Evolutionary conservation across 2,113 vertebrate genomes (phyloP).

Genomic region (Rhinolophus ferrumequinum): DNA sequence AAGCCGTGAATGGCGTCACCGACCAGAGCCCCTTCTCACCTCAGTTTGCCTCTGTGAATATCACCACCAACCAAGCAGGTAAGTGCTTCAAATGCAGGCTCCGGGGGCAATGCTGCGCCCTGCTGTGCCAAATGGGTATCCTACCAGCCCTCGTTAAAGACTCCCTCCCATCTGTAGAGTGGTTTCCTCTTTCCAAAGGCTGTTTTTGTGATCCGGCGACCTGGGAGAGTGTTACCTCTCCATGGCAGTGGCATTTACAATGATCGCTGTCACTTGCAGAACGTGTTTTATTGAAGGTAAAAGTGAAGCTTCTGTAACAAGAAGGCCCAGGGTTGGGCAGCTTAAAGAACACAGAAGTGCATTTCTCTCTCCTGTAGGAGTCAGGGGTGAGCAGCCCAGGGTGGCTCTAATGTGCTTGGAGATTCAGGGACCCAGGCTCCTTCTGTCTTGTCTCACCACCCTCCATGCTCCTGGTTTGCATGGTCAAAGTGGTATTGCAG

Average conservation of each 20-base stretch:
- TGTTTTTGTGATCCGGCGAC: not conserved
- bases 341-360: not conserved
- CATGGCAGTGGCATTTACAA: fast-evolving
- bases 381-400: not conserved
- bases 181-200: not conserved
- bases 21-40: slow-evolving; percentile 97
- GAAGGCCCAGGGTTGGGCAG: not conserved
- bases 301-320: not conserved
- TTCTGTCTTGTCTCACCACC: fast-evolving
- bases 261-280: not conserved
- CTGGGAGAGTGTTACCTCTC: not conserved
- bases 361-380: not conserved
- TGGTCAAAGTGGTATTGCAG: fast-evolving
- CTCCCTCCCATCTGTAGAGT: not conserved
- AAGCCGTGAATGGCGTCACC: slow-evolving; percentile 95
- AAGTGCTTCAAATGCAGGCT: slow-evolving; percentile 12
- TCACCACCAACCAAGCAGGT: slow-evolving; percentile 99
- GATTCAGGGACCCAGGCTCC: fast-evolving
- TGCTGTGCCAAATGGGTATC: not conserved
- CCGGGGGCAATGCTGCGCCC: fast-evolving
- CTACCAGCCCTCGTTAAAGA: not conserved
- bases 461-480: fast-evolving
- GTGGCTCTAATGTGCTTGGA: not conserved
- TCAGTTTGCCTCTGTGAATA: slow-evolving; percentile 94
- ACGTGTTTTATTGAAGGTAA: fast-evolving